These are phyloP conservation scores for Drosophila repletoides DNA, from an alignment of 1,140 invertebrate species.

Conservation along the genomic window DNA sequence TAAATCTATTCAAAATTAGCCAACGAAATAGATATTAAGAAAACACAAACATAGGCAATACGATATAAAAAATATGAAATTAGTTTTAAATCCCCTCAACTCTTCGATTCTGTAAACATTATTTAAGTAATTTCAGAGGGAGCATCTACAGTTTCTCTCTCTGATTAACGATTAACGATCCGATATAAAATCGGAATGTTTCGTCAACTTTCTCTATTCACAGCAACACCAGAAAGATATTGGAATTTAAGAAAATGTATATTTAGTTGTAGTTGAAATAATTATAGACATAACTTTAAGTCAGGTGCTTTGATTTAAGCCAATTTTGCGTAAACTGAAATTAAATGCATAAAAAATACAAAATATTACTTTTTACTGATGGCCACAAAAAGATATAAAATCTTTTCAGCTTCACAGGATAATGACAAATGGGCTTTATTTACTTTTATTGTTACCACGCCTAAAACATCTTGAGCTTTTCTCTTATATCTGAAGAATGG, in stretches of 20 bases:
- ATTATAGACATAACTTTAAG: slow-evolving; percentile 52
- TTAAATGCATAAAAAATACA: slow-evolving; percentile 45
- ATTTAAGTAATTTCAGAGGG: too few relatives aligned
- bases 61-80: slow-evolving; percentile 6
- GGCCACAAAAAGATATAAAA: too few relatives aligned
- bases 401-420: too few relatives aligned
- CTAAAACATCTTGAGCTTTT: too few relatives aligned
- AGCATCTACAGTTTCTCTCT: too few relatives aligned
- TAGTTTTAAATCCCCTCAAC: background rate
- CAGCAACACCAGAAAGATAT: slow-evolving; percentile 47
- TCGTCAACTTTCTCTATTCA: background rate
- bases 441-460: too few relatives aligned
- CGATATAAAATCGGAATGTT: background rate
- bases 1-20: slow-evolving; percentile 80
- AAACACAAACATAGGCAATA: slow-evolving; percentile 37
- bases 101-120: background rate
- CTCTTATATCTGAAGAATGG: too few relatives aligned
- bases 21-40: slow-evolving; percentile 62
- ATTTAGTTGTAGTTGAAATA: slow-evolving; percentile 36
- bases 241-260: slow-evolving; percentile 32
- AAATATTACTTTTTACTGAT: too few relatives aligned
- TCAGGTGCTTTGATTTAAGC: slow-evolving; percentile 78
- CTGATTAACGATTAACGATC: too few relatives aligned
- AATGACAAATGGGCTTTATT: too few relatives aligned
- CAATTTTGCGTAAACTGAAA: slow-evolving; percentile 64